Evolutionary conservation across 2,888 invertebrate species (phyloP).

Genomic region (Polymixis lichenea): DNA sequence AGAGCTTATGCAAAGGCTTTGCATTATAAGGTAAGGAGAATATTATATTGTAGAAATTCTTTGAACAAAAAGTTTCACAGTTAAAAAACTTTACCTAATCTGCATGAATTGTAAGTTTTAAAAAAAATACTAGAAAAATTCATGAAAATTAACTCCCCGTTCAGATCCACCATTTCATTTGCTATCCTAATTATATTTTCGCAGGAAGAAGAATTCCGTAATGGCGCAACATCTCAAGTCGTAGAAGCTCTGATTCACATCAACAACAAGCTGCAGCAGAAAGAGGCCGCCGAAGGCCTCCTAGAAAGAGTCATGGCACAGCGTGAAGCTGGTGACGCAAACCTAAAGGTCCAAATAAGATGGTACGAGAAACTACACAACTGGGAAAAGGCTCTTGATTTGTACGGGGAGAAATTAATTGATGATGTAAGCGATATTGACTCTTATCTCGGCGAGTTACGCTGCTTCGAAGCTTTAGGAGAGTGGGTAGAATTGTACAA

Average conservation of each 20-base stretch:
- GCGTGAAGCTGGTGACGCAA: constrained; percentile 92
- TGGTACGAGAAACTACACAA: constrained; percentile 99
- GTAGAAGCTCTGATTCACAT: constrained; percentile 98
- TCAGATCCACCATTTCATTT: too few species aligned
- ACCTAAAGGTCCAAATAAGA: constrained; percentile 92
- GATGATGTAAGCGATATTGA: constrained; percentile 93
- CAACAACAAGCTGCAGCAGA: constrained; percentile 99
- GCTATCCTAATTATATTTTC: too few species aligned
- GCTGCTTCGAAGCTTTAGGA: constrained; percentile 98
- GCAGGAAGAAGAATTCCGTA: constrained; percentile 97
- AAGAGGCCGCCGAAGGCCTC: constrained; percentile 98
- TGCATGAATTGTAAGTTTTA: too few species aligned
- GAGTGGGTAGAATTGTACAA: constrained; percentile 98
- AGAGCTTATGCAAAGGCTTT: constrained; percentile 93
- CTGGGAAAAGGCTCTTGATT: constrained; percentile 98
- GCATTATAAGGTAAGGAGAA: constrained; percentile 88
- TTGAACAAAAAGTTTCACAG: too few species aligned
- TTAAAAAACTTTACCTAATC: too few species aligned
- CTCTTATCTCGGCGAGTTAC: constrained; percentile 97
- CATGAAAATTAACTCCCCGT: too few species aligned
- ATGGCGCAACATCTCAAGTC: constrained; percentile 95
- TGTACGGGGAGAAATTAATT: constrained; percentile 95
- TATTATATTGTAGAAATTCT: neutral
- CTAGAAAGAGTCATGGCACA: constrained; percentile 97
- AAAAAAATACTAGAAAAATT: too few species aligned